A percentile compares a stretch with the other conserved stretches of the same genome.
phyloP scores from a whole-genome alignment of 2,888 invertebrate genomes.

The Busseola fusca region DNA sequence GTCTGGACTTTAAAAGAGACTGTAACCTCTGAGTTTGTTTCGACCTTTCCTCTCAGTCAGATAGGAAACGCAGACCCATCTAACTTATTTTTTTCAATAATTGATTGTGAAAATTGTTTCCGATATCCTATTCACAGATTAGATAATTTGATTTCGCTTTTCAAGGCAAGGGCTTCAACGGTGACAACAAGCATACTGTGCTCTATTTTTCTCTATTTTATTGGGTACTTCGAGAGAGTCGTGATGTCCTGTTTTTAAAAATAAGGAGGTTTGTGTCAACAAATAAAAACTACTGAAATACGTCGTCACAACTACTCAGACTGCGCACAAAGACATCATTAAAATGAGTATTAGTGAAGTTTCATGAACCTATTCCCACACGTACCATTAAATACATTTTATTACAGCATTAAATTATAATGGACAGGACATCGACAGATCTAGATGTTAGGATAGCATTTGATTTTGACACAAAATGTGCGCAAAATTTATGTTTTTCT shows the following conservation, averaged over 20 bases:
- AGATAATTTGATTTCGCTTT: too few species aligned
- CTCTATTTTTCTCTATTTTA: background rate
- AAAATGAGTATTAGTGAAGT: constrained; percentile 16
- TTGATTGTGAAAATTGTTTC: too few species aligned
- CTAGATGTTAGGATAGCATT: background rate
- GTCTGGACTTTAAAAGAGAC: too few species aligned
- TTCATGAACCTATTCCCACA: constrained; percentile 12
- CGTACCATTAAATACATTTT: constrained; percentile 20
- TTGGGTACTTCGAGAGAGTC: background rate
- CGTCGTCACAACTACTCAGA: constrained; percentile 9
- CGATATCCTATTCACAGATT: too few species aligned
- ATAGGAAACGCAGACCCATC: too few species aligned
- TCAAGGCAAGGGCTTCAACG: background rate
- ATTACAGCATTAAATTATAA: constrained; percentile 7
- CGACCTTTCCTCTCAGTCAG: too few species aligned
- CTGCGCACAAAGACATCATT: constrained; percentile 22
- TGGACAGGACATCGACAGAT: background rate
- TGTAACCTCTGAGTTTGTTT: too few species aligned
- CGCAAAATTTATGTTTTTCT: background rate
- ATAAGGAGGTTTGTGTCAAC: background rate
- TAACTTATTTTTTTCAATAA: too few species aligned
- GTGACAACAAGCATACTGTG: background rate
- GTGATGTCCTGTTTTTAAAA: background rate
- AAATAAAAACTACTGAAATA: constrained; percentile 10
- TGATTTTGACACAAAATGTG: background rate